Evolutionary conservation across 2,888 invertebrate genomes (phyloP), one percentile per base, ranked within the genome.

Genomic region (Ectobius pallidus): DNA sequence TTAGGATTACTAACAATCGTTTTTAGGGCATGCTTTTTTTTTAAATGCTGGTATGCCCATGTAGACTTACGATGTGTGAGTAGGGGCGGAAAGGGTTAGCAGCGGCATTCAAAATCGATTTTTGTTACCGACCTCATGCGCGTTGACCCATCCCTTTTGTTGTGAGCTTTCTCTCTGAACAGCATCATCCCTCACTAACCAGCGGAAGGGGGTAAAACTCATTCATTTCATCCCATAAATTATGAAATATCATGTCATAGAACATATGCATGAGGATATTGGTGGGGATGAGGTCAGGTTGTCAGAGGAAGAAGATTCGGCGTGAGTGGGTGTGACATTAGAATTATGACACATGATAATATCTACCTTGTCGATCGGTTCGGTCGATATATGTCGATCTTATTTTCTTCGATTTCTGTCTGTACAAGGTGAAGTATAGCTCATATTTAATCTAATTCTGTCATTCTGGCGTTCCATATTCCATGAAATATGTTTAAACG

Each of bases 221-320:
- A 58, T 58, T 58, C 58, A 58, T 58, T 58, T 58, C 30, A 30
- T 58, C 16, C 58, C 58, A 58, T 58, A 58, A 58, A 58, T 58
- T 58, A 58, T 58, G 58, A 58, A 58, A 58, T 58, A 58, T 58
- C 58, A 25, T 30, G 30, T 58, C 58, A 32, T 32, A 58, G 27
- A 58, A 58, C 58, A 58, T 18, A 30, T 58, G 58, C 22, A 52
- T 16, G 22, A 25, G 52, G 52, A 52, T 52, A 52, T 52, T 58
- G 58, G 58, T 30, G 58, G 58, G 32, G 27, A 11, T 58, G 58
- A 58, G n/a, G 52, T n/a, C 27, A 58, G 32, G 58, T 30, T 58
- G 52, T 25, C 52, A 52, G 22, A 22, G 25, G 25, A 52, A 25
- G 22, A 14, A 25, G 52, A 16, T 6, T 22, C 7, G 22, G 39